Base-by-base conservation (phyloP, 2,797 vertebrate species). In the Enteromius unitaeniatus region DNA sequence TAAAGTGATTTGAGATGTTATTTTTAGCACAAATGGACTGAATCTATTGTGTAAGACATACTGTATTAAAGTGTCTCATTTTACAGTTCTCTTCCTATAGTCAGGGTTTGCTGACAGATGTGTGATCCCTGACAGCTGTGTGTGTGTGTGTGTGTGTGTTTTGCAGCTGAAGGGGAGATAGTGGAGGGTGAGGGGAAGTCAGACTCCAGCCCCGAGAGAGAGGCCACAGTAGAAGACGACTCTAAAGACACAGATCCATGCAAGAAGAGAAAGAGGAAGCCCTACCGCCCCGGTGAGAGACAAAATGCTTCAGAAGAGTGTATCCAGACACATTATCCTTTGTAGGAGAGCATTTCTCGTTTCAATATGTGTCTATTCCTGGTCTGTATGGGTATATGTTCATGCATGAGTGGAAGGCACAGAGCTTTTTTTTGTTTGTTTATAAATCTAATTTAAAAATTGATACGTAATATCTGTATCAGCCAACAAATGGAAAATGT, bases 241-340 rank as follows among this genome's bases (percentile, higher is more conserved):
- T 92, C 96, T 85, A 99, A 99, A 92, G 96, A 94, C 89, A 88
- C 93, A 68, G 97, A 99, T 62, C 94, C 94, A 23, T 90, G 96
- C 89, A 99, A 99, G 93, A 99, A 99, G 95, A 96, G 98, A 90
- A 99, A 99, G 88, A 95, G 98, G 92, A 99, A 99, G 92, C 98
- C 98, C 37, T 99, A 99, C 89, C 95, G 98, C 91, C 98, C 98
- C 90, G 98, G 98, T 99, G 60, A 87, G 88, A 70, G 21, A 95
- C 65, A 91, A 88, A 87, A 87, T 92, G 93, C 92, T 95, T 90
- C 90, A 88, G 89, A 92, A 88, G 91, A 92, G 93, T 89, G 84
- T 93, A 90, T 94, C 94, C 92, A 92, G 17, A 4, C 14, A n/a
- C 69, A 17, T 51, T 31, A 42, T n/a, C n/a, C 15, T 26, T 78